Conservation (phyloP, 2,888 invertebrate genomes). For the Parnassius smintheus region DNA sequence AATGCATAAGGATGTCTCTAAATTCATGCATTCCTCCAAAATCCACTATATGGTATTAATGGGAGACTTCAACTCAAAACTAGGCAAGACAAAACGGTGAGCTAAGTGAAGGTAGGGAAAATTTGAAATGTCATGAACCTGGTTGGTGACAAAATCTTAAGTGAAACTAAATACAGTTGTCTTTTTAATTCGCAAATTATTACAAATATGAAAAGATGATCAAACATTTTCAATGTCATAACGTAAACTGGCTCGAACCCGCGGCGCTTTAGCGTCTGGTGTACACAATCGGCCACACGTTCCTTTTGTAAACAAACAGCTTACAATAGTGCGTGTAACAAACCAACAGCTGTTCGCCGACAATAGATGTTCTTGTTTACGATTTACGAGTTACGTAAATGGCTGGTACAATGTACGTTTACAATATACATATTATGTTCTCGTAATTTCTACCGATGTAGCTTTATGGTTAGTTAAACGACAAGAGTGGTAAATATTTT, state of each 20-base stretch:
- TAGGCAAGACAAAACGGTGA: no score
- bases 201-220: not conserved
- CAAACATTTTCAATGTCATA: not conserved
- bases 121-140: no score
- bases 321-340: conserved; percentile 64
- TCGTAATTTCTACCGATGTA: conserved; percentile 31
- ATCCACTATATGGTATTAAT: no score
- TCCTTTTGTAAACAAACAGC: conserved; percentile 54
- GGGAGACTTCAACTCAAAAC: no score
- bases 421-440: conserved; percentile 52
- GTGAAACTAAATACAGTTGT: no score
- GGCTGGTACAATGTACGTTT: conserved; percentile 44
- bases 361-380: conserved; percentile 67
- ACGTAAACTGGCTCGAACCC: conserved; percentile 26
- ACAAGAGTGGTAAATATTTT: not conserved
- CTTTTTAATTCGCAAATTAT: no score
- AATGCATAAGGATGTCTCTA: no score
- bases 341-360: conserved; percentile 65
- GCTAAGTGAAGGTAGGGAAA: no score
- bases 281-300: conserved; percentile 42
- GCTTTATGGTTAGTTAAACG: not conserved
- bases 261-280: conserved; percentile 33
- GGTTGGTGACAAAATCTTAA: no score
- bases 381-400: conserved; percentile 63
- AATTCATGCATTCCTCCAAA: no score